Conservation (phyloP, 2,113 vertebrate genomes). For the Scatophagus argus region DNA sequence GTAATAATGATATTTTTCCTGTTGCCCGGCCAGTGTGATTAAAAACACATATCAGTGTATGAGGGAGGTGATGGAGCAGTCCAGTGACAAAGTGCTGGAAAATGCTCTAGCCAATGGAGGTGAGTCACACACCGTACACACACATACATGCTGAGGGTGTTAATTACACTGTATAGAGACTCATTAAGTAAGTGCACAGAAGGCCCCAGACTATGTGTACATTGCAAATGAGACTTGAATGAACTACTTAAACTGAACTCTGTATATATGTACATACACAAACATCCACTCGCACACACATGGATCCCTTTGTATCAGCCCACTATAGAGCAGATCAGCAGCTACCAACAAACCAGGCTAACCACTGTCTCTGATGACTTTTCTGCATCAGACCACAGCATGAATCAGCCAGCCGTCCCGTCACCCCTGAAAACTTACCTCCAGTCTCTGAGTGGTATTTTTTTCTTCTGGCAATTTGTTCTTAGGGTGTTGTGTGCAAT, state of each 20-base stretch:
- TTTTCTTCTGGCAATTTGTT: conserved; percentile 5
- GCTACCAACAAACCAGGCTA: conserved; percentile 13
- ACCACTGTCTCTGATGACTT: conserved; percentile 30
- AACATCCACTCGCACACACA: neutral
- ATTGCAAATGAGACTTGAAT: conserved; percentile 15
- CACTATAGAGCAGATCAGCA: neutral
- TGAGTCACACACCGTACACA: conserved; percentile 75
- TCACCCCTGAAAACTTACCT: conserved; percentile 73
- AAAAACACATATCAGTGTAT: conserved; percentile 91
- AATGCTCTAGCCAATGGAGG: conserved; percentile 91
- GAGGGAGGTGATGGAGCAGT: conserved; percentile 92
- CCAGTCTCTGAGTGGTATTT: conserved; percentile 78
- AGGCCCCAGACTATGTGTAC: conserved; percentile 21
- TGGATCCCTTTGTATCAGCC: neutral
- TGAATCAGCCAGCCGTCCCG: conserved; percentile 45
- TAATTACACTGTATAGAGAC: conserved; percentile 44
- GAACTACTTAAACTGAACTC: conserved; percentile 6
- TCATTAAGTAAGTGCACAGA: conserved; percentile 57
- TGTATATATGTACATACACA: neutral
- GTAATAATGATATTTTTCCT: conserved; percentile 13
- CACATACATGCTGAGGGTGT: conserved; percentile 10
- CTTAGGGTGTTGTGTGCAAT: conserved; percentile 41
- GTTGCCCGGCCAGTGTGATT: conserved; percentile 84
- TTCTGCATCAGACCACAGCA: conserved; percentile 67
- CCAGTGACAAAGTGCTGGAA: conserved; percentile 91